Conservation (phyloP, 2,888 invertebrate genomes). For the Sarcophaga carnaria region DNA sequence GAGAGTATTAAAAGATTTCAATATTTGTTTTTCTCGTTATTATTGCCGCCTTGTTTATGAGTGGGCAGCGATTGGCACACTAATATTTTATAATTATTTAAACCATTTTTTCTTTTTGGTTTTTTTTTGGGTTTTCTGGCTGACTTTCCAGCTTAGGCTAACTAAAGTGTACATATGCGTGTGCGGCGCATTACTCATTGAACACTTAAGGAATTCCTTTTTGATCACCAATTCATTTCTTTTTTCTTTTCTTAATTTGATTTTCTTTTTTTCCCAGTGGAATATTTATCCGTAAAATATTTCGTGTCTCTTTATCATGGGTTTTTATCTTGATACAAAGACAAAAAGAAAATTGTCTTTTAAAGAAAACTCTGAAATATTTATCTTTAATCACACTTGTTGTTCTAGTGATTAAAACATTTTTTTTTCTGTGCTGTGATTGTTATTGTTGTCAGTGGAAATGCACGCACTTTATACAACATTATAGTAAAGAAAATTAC, state of each 20-base stretch:
- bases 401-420: conserved; percentile 2
- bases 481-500: not conserved
- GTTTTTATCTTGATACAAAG: conserved; percentile 10
- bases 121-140: not conserved
- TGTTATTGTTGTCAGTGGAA: not conserved
- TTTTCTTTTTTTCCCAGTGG: conserved; percentile 5
- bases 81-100: conserved; percentile 33
- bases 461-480: not conserved
- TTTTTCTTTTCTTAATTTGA: not conserved
- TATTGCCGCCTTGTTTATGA: conserved; percentile 40
- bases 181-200: conserved; percentile 60
- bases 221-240: conserved; percentile 50
- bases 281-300: conserved; percentile 38
- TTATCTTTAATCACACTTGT: conserved; percentile 4
- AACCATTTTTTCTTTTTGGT: conserved; percentile 13
- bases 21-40: conserved; percentile 26
- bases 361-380: not conserved
- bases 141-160: conserved; percentile 3
- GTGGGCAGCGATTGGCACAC: conserved; percentile 60
- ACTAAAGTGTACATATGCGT: not conserved
- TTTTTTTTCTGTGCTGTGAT: not conserved
- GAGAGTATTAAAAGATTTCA: conserved; percentile 17
- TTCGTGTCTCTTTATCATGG: not conserved
- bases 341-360: not conserved
- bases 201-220: conserved; percentile 63